Percentiles rank a stretch among this genome's conserved stretches.
phyloP scores from a whole-genome alignment of 2,888 invertebrate genomes.

The Neoscelio sp. region DNA sequence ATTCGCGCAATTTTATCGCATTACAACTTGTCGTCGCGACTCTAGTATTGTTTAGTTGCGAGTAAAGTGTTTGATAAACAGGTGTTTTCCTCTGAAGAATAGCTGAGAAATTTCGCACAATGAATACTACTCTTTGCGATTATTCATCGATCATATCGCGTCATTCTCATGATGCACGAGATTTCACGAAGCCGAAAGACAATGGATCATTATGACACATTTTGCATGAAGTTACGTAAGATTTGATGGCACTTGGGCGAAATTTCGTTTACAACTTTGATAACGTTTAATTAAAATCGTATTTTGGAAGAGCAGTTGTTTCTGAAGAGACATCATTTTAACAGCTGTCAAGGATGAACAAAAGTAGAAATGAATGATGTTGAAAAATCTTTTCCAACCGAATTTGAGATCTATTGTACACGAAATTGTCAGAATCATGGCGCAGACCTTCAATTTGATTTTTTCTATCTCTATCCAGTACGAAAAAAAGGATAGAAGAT shows the following conservation, averaged over 20 bases:
- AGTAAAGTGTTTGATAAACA: slow-evolving; percentile 30
- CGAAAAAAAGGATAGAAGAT: slow-evolving; percentile 9
- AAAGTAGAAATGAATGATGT: slow-evolving; percentile 7
- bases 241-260: too few relatives aligned
- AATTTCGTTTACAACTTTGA: too few relatives aligned
- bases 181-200: slow-evolving; percentile 17
- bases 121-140: slow-evolving; percentile 18
- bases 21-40: background rate
- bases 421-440: slow-evolving; percentile 32
- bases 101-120: slow-evolving; percentile 17
- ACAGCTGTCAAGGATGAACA: too few relatives aligned
- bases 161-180: background rate
- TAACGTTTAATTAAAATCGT: too few relatives aligned
- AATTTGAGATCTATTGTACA: slow-evolving; percentile 41
- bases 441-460: slow-evolving; percentile 47
- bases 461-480: slow-evolving; percentile 25
- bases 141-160: slow-evolving; percentile 35
- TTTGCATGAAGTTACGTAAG: slow-evolving; percentile 8
- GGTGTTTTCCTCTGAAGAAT: slow-evolving; percentile 23
- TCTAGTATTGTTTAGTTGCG: background rate
- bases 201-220: slow-evolving; percentile 23
- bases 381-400: slow-evolving; percentile 8
- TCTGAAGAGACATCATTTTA: too few relatives aligned
- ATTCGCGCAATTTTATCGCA: background rate
- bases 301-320: too few relatives aligned